phyloP scores from a whole-genome alignment of 2,113 vertebrate species.

The Mus spicilegus region DNA sequence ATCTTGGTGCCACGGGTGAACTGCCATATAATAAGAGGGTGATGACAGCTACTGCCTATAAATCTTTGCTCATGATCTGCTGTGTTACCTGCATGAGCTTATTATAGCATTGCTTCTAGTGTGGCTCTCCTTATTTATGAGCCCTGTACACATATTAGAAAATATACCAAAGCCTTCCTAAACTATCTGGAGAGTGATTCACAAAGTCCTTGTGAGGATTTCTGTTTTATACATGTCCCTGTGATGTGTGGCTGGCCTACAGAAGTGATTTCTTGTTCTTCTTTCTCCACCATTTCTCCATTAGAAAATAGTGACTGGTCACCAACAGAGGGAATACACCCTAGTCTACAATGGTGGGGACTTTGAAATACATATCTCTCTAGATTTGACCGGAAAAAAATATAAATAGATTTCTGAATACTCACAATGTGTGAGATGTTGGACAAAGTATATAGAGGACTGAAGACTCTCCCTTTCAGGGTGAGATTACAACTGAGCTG shows the following conservation, averaged over 20 bases:
- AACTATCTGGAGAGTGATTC: not conserved
- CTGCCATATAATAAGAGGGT: fast-evolving
- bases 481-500: not conserved
- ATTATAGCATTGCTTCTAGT: not conserved
- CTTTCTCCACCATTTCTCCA: not conserved
- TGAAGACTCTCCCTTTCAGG: not conserved
- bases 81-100: not conserved
- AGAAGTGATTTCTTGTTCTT: not conserved
- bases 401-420: not conserved
- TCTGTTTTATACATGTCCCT: not conserved
- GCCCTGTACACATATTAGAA: not conserved
- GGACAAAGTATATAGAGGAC: not conserved
- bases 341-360: not conserved
- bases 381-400: not conserved
- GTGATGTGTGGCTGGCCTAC: not conserved
- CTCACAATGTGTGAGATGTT: not conserved
- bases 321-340: not conserved
- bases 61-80: not conserved
- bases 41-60: not conserved
- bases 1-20: not conserved
- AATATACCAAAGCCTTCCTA: not conserved
- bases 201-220: not conserved
- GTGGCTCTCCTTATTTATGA: not conserved
- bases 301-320: not conserved
- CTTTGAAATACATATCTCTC: not conserved